Percentiles rank a stretch among this genome's conserved stretches.
Conservation (phyloP, 2,888 invertebrate genomes). For the Eledona agricola region DNA sequence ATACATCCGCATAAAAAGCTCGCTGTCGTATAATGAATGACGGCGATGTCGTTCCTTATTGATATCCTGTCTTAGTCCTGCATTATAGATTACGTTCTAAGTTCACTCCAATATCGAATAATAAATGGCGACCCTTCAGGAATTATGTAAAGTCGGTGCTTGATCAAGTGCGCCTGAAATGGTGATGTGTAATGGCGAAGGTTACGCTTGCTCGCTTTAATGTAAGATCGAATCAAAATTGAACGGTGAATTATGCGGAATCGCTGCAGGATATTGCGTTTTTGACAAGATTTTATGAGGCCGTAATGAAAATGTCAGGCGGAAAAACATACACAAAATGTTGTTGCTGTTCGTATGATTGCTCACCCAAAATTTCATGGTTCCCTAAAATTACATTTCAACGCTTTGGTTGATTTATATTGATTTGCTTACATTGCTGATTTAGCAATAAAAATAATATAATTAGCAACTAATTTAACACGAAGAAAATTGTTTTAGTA, state of each 20-base stretch:
- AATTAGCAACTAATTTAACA: too few relatives aligned
- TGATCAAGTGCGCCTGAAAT: constrained; percentile 24
- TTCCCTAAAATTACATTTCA: too few relatives aligned
- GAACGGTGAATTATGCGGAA: constrained; percentile 19
- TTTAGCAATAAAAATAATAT: too few relatives aligned
- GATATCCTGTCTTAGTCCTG: constrained; percentile 20
- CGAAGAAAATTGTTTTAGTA: too few relatives aligned
- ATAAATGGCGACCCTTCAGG: constrained; percentile 29
- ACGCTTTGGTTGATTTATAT: too few relatives aligned
- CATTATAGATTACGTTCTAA: constrained; percentile 25
- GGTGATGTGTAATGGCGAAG: constrained; percentile 24
- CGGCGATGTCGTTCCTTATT: constrained; percentile 9
- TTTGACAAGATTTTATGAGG: constrained; percentile 24
- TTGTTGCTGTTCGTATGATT: not conserved
- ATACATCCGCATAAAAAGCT: constrained; percentile 4
- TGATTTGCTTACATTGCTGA: too few relatives aligned
- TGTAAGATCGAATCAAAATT: constrained; percentile 25
- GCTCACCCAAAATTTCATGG: too few relatives aligned
- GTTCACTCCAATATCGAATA: constrained; percentile 29
- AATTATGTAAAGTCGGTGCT: constrained; percentile 30
- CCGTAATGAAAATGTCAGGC: constrained; percentile 9
- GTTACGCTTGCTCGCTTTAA: constrained; percentile 26
- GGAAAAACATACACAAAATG: not conserved
- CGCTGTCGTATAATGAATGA: constrained; percentile 7
- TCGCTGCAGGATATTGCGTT: constrained; percentile 13